Base-by-base conservation (phyloP, 2,797 vertebrate genomes). In the Xenentodon cancila region DNA sequence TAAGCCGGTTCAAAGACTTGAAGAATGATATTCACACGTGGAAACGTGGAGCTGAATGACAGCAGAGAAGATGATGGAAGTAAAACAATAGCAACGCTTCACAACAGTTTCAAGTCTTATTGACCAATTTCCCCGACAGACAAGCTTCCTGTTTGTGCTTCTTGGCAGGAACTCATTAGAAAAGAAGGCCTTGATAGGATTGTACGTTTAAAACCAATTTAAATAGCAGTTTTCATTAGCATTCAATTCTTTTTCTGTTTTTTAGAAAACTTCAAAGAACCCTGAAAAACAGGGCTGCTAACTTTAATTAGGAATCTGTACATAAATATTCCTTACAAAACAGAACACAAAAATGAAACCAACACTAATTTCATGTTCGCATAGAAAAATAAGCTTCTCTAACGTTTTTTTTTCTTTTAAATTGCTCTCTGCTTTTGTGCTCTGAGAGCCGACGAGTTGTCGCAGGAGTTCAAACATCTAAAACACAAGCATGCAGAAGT, bases 291-390 rank as follows among this genome's bases (percentile, higher is more conserved):
- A 90, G 91, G 85, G 88, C 73, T 15, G 27, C 73, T 86, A 86
- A 68, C 68, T 89, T 88, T 81, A 82, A 85, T 90, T 89, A 88
- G 86, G 73, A 90, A 88, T 92, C 86, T 90, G 83, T 94, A 93
- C 91, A 93, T 92, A 92, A 92, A 94, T 92, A 93, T 89, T 91
- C 87, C 86, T 88, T 93, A 92, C 84, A 93, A 93, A 93, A 92
- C 88, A 82, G 62, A 88, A 75, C 72, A 91, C 85, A 78, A 75
- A 78, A 75, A 82, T 59, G 53, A 75, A 75, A 73, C 54, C 18
- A 77, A 78, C 81, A 90, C 82, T 56, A 63, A 54, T 68, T 88
- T 78, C 70, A 84, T 83, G 77, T 87, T 90, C 71, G 80, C 76
- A 88, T 94, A 93, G 89, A 93, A 93, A 94, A 94, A 94, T 93